Percentiles rank a stretch among this genome's conserved stretches.
Evolutionary conservation across 2,888 invertebrate species (phyloP).

Genomic region (Romanomermis culicivorax): DNA sequence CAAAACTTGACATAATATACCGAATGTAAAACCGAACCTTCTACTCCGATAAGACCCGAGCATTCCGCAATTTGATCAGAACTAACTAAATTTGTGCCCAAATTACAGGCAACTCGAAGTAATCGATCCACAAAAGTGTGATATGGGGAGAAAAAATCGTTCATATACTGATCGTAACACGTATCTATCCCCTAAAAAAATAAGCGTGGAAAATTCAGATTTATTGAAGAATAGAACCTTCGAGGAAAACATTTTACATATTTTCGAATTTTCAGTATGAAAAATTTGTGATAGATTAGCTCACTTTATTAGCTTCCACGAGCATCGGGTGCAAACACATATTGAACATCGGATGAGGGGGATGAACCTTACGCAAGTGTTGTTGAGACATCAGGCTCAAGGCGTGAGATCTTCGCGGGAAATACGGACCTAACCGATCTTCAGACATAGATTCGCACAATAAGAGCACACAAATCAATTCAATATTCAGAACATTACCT

Average conservation of each 20-base stretch:
- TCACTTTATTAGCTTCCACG: constrained; percentile 44
- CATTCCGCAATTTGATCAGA: not conserved
- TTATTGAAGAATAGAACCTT: not conserved
- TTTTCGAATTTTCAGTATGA: too few species aligned
- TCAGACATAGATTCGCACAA: constrained; percentile 34
- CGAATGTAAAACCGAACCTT: not conserved
- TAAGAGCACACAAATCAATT: too few species aligned
- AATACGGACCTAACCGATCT: constrained; percentile 51
- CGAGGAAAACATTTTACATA: too few species aligned
- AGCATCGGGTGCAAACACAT: constrained; percentile 59
- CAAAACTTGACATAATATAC: constrained; percentile 5
- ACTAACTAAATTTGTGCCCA: not conserved
- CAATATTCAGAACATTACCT: too few species aligned
- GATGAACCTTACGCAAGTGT: constrained; percentile 39
- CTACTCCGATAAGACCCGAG: not conserved
- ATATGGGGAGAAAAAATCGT: constrained; percentile 61
- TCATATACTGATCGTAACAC: constrained; percentile 50
- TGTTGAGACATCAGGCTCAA: constrained; percentile 39
- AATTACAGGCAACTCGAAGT: constrained; percentile 67
- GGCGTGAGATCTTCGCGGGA: constrained; percentile 46
- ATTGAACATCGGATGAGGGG: constrained; percentile 57
- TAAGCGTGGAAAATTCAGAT: constrained; percentile 11
- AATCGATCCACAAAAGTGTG: constrained; percentile 65
- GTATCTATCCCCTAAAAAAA: constrained; percentile 45
- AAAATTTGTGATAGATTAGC: too few species aligned